Base-by-base conservation (phyloP, 2,888 invertebrate genomes). In the Nomada hirtipes region DNA sequence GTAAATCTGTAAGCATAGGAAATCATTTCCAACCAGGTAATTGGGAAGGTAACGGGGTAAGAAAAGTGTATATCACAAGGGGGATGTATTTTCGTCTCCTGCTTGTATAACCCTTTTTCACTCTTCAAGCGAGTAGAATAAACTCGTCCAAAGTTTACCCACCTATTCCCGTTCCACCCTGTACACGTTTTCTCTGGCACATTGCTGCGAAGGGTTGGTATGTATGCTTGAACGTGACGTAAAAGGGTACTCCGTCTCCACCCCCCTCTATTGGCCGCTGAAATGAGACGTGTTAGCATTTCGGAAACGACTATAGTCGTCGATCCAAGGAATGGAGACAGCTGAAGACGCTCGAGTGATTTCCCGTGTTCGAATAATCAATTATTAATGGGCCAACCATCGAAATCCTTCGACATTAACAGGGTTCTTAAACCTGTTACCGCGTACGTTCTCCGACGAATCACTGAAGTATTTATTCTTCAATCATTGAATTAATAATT, bases 201-300 rank as follows among this genome's bases (percentile, higher is more conserved):
- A 50, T 52, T 36, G 55, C n/a, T 65, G 47, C 11, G 26, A 26
- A 18, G 15, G 55, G 65, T 42, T 55, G 57, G 59, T 70, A 73
- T 57, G 74, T 84, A 57, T 57, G 15, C 55, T 69, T 50, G 29
- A 63, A 26, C 29, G 18, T 86, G 86, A 87, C 87, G 87, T 87
- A 87, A 87, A 77, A 87, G 81, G 61, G 52, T 68, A 59, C 79
- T 67, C 65, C 73, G 23, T 36, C 36, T 36, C 36, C 7, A 36
- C 2, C 61, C 77, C 72, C 70, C 60, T 68, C 57, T 53, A 42
- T 63, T 69, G 26, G 47, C 53, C n/a, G 44, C 72, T 57, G 50
- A 85, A 85, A 86, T 77, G 76, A 86, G 82, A 69, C 29, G 75
- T 64, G 50, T 59, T 74, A 80, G 71, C 86, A 50, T 76, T 80